phyloP scores from a whole-genome alignment of 2,888 invertebrate species.

The Diaperis boleti region DNA sequence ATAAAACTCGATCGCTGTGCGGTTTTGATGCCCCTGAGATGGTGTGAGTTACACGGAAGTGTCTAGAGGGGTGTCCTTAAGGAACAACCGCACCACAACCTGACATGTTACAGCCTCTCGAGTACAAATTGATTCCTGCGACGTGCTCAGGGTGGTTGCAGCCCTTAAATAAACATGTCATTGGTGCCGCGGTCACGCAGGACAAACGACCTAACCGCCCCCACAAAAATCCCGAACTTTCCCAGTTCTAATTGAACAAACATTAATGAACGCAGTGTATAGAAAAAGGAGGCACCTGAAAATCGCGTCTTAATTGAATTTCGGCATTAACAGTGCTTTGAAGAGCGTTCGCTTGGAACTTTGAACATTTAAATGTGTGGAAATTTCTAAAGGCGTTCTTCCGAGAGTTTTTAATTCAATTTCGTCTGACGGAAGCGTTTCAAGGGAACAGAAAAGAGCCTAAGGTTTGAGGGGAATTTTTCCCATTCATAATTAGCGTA shows the following conservation, averaged over 20 bases:
- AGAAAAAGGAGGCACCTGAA: conserved; percentile 42
- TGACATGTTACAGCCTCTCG: conserved; percentile 49
- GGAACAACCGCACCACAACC: conserved; percentile 36
- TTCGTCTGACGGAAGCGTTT: conserved; percentile 40
- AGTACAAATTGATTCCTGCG: conserved; percentile 50
- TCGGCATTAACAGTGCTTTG: conserved; percentile 46
- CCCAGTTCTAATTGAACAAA: conserved; percentile 12
- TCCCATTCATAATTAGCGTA: conserved; percentile 35
- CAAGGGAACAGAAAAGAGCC: conserved; percentile 40
- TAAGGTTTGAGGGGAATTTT: conserved; percentile 3
- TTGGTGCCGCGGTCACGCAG: conserved; percentile 49
- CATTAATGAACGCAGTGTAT: conserved; percentile 16
- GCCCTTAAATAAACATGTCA: conserved; percentile 50
- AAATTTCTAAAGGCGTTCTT: conserved; percentile 48
- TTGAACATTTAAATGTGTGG: conserved; percentile 49
- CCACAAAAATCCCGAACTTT: conserved; percentile 23
- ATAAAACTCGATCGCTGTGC: conserved; percentile 24
- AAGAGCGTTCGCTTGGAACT: conserved; percentile 42
- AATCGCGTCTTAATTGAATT: conserved; percentile 47
- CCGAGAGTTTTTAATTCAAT: conserved; percentile 51
- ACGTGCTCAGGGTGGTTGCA: conserved; percentile 41
- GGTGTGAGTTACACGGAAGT: conserved; percentile 21
- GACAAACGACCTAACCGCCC: conserved; percentile 36
- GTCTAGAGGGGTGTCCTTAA: conserved; percentile 10
- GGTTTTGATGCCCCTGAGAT: conserved; percentile 24